These are phyloP conservation scores for Heteromormyrus szaboi DNA, from an alignment of 2,797 vertebrate species.

Conservation along the genomic window DNA sequence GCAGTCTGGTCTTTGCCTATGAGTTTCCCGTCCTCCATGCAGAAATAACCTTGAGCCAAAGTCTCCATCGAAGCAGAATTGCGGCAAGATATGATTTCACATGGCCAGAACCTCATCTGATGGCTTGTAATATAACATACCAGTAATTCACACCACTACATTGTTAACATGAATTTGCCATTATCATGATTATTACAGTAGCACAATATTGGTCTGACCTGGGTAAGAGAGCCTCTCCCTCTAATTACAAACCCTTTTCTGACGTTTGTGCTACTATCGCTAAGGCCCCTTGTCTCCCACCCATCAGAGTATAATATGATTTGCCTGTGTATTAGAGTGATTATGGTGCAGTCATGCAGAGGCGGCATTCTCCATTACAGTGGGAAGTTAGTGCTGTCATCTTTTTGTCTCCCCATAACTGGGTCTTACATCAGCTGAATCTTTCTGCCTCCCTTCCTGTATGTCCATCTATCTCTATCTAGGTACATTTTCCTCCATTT, in stretches of 20 bases:
- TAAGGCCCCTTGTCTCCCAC: not conserved
- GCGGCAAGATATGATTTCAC: not conserved
- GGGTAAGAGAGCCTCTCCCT: not conserved
- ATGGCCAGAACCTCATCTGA: not conserved
- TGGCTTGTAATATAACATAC: not conserved
- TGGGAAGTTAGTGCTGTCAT: not conserved
- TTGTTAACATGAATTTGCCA: not conserved
- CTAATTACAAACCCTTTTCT: not conserved
- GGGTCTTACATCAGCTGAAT: not conserved
- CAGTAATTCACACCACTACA: not conserved
- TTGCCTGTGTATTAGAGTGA: not conserved
- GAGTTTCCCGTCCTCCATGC: not conserved
- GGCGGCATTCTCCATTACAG: not conserved
- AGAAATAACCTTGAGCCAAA: not conserved
- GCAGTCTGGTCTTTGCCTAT: not conserved
- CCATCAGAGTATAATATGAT: not conserved
- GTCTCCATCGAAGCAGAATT: not conserved
- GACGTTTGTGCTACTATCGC: not conserved
- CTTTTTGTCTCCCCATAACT: not conserved
- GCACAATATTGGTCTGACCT: not conserved
- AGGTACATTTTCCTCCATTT: not conserved
- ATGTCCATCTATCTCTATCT: not conserved
- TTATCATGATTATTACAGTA: not conserved
- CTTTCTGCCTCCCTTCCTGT: not conserved
- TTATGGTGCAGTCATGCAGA: not conserved